phyloP scores from a whole-genome alignment of 1,140 invertebrate genomes.

The Zaprionus nigranus region DNA sequence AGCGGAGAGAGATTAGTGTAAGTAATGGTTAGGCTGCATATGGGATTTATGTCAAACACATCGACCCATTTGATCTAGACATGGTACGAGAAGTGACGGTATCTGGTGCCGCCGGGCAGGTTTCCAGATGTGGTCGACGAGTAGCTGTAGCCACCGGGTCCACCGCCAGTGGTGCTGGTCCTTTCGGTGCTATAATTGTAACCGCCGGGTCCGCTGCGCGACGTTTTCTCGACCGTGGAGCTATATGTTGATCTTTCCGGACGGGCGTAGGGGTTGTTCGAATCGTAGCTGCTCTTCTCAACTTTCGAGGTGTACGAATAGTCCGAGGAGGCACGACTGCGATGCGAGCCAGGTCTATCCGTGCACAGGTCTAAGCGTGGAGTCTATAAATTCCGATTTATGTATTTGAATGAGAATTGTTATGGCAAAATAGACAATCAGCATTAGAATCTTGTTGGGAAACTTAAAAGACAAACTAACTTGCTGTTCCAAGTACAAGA shows the following conservation, averaged over 20 bases:
- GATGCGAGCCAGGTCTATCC: conserved; percentile 89
- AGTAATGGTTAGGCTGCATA: conserved; percentile 20
- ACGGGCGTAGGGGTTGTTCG: conserved; percentile 86
- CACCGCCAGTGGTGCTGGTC: conserved; percentile 88
- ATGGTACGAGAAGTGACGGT: conserved; percentile 93
- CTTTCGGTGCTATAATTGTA: conserved; percentile 91
- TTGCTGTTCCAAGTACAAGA: conserved; percentile 54
- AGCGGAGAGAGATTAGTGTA: conserved; percentile 43
- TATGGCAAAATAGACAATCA: conserved; percentile 64
- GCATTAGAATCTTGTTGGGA: conserved; percentile 36
- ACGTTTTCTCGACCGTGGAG: conserved; percentile 88
- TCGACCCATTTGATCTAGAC: conserved; percentile 86
- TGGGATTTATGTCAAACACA: conserved; percentile 9
- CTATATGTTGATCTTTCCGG: conserved; percentile 88
- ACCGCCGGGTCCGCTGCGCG: conserved; percentile 87
- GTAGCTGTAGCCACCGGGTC: conserved; percentile 92
- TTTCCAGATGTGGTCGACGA: conserved; percentile 90
- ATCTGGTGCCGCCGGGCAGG: conserved; percentile 91
- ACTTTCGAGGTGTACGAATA: conserved; percentile 92
- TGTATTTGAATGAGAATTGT: conserved; percentile 70
- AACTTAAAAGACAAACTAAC: conserved; percentile 44
- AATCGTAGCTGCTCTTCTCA: conserved; percentile 85
- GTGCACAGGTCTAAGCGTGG: conserved; percentile 93
- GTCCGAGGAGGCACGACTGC: conserved; percentile 85
- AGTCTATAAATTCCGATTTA: conserved; percentile 88